Conservation (phyloP, 2,113 vertebrate species). For the Embiotoca jacksoni region DNA sequence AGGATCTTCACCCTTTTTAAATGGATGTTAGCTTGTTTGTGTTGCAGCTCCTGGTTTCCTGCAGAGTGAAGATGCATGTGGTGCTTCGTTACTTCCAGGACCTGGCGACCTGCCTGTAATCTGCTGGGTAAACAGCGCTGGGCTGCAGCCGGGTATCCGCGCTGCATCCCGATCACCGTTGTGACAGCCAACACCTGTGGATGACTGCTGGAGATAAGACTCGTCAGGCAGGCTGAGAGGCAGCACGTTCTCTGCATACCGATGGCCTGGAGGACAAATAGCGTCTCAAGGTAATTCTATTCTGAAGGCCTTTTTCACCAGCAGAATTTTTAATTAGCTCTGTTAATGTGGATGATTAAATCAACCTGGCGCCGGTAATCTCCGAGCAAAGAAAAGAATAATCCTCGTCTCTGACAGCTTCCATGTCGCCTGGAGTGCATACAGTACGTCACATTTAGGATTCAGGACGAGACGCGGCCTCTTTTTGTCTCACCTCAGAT, state of each 20-base stretch:
- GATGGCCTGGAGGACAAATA: slow-evolving; percentile 45
- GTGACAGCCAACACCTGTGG: slow-evolving; percentile 80
- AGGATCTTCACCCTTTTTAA: neutral
- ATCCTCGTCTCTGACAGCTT: slow-evolving; percentile 21
- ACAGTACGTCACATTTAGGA: slow-evolving; percentile 26
- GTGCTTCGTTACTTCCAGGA: slow-evolving; percentile 12
- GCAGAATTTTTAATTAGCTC: slow-evolving; percentile 64
- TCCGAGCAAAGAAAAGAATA: slow-evolving; percentile 47
- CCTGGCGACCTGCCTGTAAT: slow-evolving; percentile 57
- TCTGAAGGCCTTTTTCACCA: slow-evolving; percentile 32
- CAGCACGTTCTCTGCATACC: slow-evolving; percentile 61
- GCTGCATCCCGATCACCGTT: slow-evolving; percentile 70
- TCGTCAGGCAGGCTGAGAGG: slow-evolving; percentile 65
- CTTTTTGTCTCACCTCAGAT: slow-evolving; percentile 49
- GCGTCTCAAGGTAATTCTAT: slow-evolving; percentile 43
- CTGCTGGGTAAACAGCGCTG: slow-evolving; percentile 69
- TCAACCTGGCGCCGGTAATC: slow-evolving; percentile 49
- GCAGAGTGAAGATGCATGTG: slow-evolving; percentile 27
- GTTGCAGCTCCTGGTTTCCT: slow-evolving; percentile 4
- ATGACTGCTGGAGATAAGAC: slow-evolving; percentile 75
- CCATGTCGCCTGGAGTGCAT: neutral
- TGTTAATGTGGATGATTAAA: slow-evolving; percentile 69
- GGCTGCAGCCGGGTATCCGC: slow-evolving; percentile 52
- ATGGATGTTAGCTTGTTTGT: slow-evolving; percentile 13
- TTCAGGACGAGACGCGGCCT: neutral